Evolutionary conservation across 2,888 invertebrate species (phyloP), one percentile per base, ranked within the genome.

Genomic region (Platycheirus rosarum): DNA sequence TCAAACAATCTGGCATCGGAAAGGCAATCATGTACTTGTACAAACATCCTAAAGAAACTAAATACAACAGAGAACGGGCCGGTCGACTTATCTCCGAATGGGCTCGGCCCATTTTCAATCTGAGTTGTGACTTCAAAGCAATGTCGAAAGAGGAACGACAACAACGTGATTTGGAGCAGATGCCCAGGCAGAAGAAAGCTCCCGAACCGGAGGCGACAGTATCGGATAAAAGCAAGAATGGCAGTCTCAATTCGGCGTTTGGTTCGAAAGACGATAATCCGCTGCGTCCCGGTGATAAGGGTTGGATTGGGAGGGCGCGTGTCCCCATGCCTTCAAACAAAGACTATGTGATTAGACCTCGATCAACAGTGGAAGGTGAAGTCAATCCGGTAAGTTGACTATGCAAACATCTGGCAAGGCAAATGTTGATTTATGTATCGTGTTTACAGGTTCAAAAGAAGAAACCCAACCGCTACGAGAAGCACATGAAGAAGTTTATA

Each of bases 21-120:
- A 99, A 99, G 91, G 99, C 99, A 44, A 97, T 99, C 0, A 99
- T 99, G 99, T 98, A 99, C 91, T 92, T 99, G 62, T 99, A 97
- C 91, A 99, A 99, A 90, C 99, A 99, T 91, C 99, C 99, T 0
- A 96, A 95, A 90, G 99, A 99, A 92, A 96, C 97, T 0, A 97
- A 97, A 90, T 93, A 94, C 74, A 99, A 99, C 91, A 95, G 95
- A 88, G 96, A 96, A 88, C 93, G 95, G 65, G 98, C 98, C 78
- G 97, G 97, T 0, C 94, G 96, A 85, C 93, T 99, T 84, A 98
- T 99, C 85, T 97, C 97, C 84, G 98, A 98, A 91, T 99, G 99
- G 99, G 97, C 98, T 0, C 91, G 99, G 11, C 98, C 99, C 1
- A 98, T 99, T 85, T 99, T 99, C 91, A 98, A 98, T 92, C 92